Percentiles rank a stretch among this genome's conserved stretches.
Conservation (phyloP, 2,797 vertebrate genomes). For the Zalophus californianus region DNA sequence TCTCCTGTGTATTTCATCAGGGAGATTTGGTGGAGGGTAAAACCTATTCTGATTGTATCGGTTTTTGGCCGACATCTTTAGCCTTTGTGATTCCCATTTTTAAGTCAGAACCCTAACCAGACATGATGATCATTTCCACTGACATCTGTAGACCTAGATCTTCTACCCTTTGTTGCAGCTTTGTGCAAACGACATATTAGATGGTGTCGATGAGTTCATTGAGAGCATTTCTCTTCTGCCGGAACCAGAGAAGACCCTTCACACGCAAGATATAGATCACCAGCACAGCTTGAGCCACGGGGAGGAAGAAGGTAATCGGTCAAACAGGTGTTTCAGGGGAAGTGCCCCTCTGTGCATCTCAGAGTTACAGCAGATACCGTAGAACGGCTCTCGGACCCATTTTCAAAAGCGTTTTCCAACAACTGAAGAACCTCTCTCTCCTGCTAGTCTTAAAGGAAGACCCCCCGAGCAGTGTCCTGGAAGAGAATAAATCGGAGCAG, state of each 20-base stretch:
- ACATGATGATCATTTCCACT: not conserved
- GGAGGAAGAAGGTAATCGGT: conserved; percentile 91
- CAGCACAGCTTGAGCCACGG: conserved; percentile 88
- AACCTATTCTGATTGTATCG: not conserved
- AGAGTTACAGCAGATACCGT: not conserved
- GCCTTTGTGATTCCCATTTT: conserved; percentile 13
- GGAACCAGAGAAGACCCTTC: conserved; percentile 93
- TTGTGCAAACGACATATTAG: conserved; percentile 93
- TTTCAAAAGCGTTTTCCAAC: conserved; percentile 21
- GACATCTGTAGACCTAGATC: not conserved
- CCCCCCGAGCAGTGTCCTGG: conserved; percentile 83
- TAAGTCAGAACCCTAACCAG: conserved; percentile 24
- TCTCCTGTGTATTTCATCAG: conserved; percentile 10
- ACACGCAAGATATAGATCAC: conserved; percentile 90
- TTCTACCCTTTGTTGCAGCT: conserved; percentile 88
- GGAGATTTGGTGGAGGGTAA: not conserved
- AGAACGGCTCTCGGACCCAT: not conserved
- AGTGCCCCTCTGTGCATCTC: not conserved
- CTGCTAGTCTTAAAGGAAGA: conserved; percentile 90
- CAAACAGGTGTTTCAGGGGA: not conserved
- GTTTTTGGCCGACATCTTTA: not conserved
- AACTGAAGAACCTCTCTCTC: conserved; percentile 45
- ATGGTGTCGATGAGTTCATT: conserved; percentile 94
- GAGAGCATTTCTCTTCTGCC: conserved; percentile 93
- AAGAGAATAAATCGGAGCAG: conserved; percentile 89